Conservation (phyloP, 2,888 invertebrate genomes). For the Agelastica alni region DNA sequence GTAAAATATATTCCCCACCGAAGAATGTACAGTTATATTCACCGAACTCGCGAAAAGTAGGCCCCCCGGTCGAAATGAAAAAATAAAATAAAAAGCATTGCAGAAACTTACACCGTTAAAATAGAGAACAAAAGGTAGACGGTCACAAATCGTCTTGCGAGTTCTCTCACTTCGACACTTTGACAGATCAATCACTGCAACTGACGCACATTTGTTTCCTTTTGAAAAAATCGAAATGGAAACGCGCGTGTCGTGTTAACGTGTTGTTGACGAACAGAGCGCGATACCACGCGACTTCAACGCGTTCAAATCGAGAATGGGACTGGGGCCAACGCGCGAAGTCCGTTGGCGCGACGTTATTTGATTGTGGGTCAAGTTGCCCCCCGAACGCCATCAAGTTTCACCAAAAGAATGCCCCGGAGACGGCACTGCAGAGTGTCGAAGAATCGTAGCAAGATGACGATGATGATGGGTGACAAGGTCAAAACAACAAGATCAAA, state of each 20-base stretch:
- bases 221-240: background rate
- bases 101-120: too few species aligned
- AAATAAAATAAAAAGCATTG: background rate
- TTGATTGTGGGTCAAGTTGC: constrained; percentile 42
- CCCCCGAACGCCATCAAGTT: constrained; percentile 26
- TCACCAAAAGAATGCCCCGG: constrained; percentile 35
- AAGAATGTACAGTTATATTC: constrained; percentile 4
- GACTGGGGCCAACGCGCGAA: constrained; percentile 17
- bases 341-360: constrained; percentile 36
- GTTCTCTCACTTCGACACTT: background rate
- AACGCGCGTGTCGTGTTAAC: background rate
- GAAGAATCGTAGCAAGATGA: background rate
- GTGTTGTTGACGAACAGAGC: background rate
- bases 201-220: background rate
- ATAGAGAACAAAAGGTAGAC: too few species aligned
- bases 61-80: background rate
- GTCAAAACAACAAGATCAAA: constrained; percentile 5
- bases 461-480: background rate
- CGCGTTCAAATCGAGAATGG: constrained; percentile 34
- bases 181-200: background rate
- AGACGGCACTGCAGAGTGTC: constrained; percentile 13
- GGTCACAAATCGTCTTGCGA: too few species aligned
- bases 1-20: background rate
- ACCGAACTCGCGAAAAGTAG: constrained; percentile 10
- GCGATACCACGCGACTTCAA: background rate